Conservation (phyloP, 2,888 invertebrate species). For the Cyclophora albipunctata region DNA sequence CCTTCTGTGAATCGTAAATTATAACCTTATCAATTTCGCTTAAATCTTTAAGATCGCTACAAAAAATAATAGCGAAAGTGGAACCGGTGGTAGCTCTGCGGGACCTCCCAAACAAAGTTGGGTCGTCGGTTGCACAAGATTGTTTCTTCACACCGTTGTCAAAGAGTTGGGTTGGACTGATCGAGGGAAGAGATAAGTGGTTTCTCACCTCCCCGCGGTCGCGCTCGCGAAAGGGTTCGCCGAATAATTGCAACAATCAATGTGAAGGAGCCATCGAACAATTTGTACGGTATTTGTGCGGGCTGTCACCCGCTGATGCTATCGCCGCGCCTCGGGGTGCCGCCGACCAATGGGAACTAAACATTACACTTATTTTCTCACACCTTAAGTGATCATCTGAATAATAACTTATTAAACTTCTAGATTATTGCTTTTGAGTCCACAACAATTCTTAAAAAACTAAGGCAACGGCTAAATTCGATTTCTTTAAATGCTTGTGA, state of each 20-base stretch:
- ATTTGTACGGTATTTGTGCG: slow-evolving; percentile 75
- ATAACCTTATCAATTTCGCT: slow-evolving; percentile 46
- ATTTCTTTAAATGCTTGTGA: too few species aligned
- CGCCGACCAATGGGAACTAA: slow-evolving; percentile 53
- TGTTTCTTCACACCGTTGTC: slow-evolving; percentile 64
- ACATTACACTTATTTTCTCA: slow-evolving; percentile 61
- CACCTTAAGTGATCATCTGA: slow-evolving; percentile 43
- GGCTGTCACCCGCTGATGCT: slow-evolving; percentile 72
- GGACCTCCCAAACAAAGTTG: slow-evolving; percentile 40
- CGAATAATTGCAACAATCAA: slow-evolving; percentile 75
- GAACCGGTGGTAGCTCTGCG: slow-evolving; percentile 38
- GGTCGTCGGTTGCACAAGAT: slow-evolving; percentile 24
- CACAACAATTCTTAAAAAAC: too few species aligned
- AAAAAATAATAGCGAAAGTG: slow-evolving; percentile 54
- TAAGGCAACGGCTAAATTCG: neutral
- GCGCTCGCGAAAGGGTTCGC: slow-evolving; percentile 67
- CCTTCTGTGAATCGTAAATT: slow-evolving; percentile 40
- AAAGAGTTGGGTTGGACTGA: slow-evolving; percentile 64
- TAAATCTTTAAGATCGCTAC: slow-evolving; percentile 49
- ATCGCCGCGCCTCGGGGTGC: slow-evolving; percentile 63
- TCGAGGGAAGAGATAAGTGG: slow-evolving; percentile 62
- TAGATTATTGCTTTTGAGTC: too few species aligned
- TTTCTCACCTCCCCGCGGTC: slow-evolving; percentile 71
- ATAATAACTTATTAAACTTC: neutral
- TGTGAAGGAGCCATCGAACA: slow-evolving; percentile 70